These are phyloP conservation scores for Patella depressa DNA, from an alignment of 2,888 invertebrate genomes.

Conservation along the genomic window DNA sequence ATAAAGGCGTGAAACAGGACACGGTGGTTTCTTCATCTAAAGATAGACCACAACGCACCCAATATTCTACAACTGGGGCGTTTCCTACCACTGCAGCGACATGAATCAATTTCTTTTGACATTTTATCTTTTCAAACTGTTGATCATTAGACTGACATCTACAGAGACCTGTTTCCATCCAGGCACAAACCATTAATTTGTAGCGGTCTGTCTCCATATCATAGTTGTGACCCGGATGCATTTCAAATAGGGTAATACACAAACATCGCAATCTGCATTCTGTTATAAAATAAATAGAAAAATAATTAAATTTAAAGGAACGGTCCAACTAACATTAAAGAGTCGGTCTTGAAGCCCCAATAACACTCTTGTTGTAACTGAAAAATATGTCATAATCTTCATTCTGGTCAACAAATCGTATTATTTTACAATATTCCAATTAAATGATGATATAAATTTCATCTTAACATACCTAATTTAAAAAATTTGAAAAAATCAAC, in stretches of 20 bases:
- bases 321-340: neutral
- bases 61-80: conserved; percentile 25
- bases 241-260: conserved; percentile 42
- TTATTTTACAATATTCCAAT: too few species aligned
- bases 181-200: conserved; percentile 19
- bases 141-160: conserved; percentile 24
- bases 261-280: conserved; percentile 36
- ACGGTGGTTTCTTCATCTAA: conserved; percentile 38
- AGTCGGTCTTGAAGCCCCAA: neutral
- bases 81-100: conserved; percentile 40
- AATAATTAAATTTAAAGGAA: neutral
- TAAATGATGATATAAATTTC: too few species aligned
- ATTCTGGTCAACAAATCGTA: too few species aligned
- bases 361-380: too few species aligned
- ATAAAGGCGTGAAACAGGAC: conserved; percentile 41
- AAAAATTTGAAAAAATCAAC: too few species aligned
- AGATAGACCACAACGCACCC: conserved; percentile 34
- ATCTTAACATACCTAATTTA: too few species aligned
- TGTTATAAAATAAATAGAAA: conserved; percentile 15
- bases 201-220: conserved; percentile 30
- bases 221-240: conserved; percentile 35
- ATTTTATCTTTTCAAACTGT: conserved; percentile 6
- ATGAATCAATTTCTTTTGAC: conserved; percentile 38
- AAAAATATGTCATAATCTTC: too few species aligned
- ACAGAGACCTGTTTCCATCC: conserved; percentile 27